Evolutionary conservation across 2,113 vertebrate species (phyloP), one percentile per base, ranked within the genome.

Genomic region (Thunnus maccoyii): DNA sequence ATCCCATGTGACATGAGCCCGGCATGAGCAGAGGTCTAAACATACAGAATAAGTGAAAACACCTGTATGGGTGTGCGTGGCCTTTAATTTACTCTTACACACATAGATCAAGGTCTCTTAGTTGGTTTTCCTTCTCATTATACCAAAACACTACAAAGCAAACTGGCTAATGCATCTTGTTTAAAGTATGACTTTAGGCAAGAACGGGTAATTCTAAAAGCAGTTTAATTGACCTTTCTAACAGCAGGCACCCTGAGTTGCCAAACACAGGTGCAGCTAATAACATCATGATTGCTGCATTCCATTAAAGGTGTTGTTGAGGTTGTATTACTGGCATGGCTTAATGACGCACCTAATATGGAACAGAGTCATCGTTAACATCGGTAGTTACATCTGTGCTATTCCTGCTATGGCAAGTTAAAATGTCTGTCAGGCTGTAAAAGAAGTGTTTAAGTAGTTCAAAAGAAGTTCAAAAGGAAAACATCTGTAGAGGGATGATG

Each of bases 231-330:
- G 63, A 69, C 70, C 54, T 74, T 68, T 65, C 72, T 86, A 66
- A 57, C 56, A 47, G 50, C 46, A 47, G 32, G 60, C 30, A 14
- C 27, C 69, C 58, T 41, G 14, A 76, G 55, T 58, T 32, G 22
- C 20, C 52, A 81, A 80, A 85, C 63, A 64, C 80, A 78, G 78
- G 75, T 88, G 76, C 67, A 27, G 65, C 55, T 72, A 64, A 69
- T 77, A 66, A 79, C 47, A 47, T 65, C 25, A 44, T 89, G 84
- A 91, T 78, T 79, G n/a, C 41, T 72, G 63, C 52, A 15, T 62
- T 57, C 12, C 52, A 20, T 79, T 78, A n/a, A 25, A 9, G 65
- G 47, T 15, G 13, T 20, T 54, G 64, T 60, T 14, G 18, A 61
- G 41, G 22, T 70, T 67, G 47, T 5, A 66, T 73, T 44, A 75